Evolutionary conservation across 2,888 invertebrate species (phyloP).

Genomic region (Cremastobaeus sp.): DNA sequence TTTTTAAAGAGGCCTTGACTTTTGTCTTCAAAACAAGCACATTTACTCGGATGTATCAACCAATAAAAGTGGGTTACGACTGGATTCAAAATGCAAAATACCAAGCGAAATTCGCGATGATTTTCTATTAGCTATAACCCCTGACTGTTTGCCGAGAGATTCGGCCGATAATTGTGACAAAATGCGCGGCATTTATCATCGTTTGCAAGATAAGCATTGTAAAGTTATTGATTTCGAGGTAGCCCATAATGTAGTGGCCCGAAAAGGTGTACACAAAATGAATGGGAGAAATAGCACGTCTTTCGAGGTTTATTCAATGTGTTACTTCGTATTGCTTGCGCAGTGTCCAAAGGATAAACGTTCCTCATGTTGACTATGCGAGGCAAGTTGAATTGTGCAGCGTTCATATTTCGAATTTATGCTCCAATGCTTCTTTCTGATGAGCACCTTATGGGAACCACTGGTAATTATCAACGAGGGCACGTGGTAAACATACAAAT

Average conservation of each 20-base stretch:
- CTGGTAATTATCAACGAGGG: slow-evolving; percentile 31
- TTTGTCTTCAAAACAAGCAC: slow-evolving; percentile 6
- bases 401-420: slow-evolving; percentile 38
- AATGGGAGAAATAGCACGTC: slow-evolving; percentile 32
- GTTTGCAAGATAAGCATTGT: neutral
- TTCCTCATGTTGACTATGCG: slow-evolving; percentile 33
- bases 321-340: slow-evolving; percentile 29
- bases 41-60: slow-evolving; percentile 4
- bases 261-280: slow-evolving; percentile 1
- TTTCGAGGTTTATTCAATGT: slow-evolving; percentile 30
- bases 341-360: slow-evolving; percentile 28
- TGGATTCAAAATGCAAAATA: slow-evolving; percentile 25
- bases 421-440: slow-evolving; percentile 24
- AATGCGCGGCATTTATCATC: slow-evolving; percentile 12
- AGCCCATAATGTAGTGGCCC: too few species aligned
- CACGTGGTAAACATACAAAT: slow-evolving; percentile 28
- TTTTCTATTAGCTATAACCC: neutral
- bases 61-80: slow-evolving; percentile 40
- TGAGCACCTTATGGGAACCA: slow-evolving; percentile 17
- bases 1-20: slow-evolving; percentile 5
- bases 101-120: slow-evolving; percentile 7
- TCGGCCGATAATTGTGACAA: slow-evolving; percentile 19
- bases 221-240: slow-evolving; percentile 31
- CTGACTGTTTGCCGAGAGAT: too few species aligned
- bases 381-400: slow-evolving; percentile 31